phyloP scores from a whole-genome alignment of 1,140 invertebrate genomes.

The Zaprionus capensis region DNA sequence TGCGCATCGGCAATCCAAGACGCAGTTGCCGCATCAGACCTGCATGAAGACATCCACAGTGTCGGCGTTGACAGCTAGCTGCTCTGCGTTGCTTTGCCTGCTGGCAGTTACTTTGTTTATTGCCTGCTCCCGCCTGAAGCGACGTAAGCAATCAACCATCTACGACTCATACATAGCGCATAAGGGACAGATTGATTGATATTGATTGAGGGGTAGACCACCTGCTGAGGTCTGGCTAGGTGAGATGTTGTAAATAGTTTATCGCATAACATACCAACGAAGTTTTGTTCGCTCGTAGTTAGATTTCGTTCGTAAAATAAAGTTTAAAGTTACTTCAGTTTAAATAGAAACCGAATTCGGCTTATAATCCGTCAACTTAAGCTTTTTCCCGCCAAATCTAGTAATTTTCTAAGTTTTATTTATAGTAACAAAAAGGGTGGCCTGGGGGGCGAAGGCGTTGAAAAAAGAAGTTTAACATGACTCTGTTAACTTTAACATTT shows the following conservation, averaged over 20 bases:
- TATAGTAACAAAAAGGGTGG: no score
- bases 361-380: no score
- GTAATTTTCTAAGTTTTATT: no score
- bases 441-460: no score
- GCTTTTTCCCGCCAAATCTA: background rate
- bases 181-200: constrained; percentile 83
- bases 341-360: background rate
- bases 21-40: constrained; percentile 86
- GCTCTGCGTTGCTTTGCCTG: constrained; percentile 88
- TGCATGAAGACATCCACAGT: constrained; percentile 91
- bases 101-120: constrained; percentile 89
- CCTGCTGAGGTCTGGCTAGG: background rate
- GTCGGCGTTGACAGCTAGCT: constrained; percentile 89
- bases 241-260: constrained; percentile 46
- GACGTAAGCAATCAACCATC: constrained; percentile 80
- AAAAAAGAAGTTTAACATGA: no score
- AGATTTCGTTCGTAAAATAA: constrained; percentile 43
- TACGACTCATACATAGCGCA: constrained; percentile 82
- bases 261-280: constrained; percentile 52
- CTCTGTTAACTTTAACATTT: no score
- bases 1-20: constrained; percentile 71
- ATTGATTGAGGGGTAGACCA: background rate
- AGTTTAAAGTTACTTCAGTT: constrained; percentile 13
- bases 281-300: constrained; percentile 57
- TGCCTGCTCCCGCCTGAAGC: constrained; percentile 89